A percentile compares a stretch with the other conserved stretches of the same genome.
Evolutionary conservation across 1,140 invertebrate species (phyloP).

Genomic region (Pseudomyrmex sp.): DNA sequence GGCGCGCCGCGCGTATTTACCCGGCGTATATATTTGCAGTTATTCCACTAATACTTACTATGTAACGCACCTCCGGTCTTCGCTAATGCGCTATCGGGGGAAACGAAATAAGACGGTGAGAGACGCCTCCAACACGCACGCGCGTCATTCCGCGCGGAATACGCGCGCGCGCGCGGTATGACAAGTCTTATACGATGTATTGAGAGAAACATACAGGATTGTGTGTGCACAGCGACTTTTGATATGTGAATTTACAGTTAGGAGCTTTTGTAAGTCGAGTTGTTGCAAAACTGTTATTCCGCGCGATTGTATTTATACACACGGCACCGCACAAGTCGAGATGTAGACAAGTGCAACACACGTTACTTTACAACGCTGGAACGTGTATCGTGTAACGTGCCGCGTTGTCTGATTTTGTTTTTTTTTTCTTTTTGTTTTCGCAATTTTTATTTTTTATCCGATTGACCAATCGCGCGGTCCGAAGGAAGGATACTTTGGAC

Average conservation of each 20-base stretch:
- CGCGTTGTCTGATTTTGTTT: conserved; percentile 3
- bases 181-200: neutral
- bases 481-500: conserved; percentile 1
- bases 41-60: conserved; percentile 46
- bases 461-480: neutral
- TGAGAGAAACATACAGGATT: neutral
- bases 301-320: neutral
- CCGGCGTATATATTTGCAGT: conserved; percentile 20
- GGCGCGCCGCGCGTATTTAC: conserved; percentile 27
- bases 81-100: conserved; percentile 19
- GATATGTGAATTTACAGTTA: neutral
- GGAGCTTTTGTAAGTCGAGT: neutral
- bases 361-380: neutral
- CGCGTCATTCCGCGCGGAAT: neutral
- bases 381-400: neutral
- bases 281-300: neutral
- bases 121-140: neutral
- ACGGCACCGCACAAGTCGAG: neutral
- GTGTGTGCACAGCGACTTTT: neutral
- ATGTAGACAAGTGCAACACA: neutral
- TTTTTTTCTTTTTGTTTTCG: too few relatives aligned
- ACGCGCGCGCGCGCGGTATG: neutral
- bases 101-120: neutral
- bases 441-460: conserved; percentile 15
- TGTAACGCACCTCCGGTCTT: conserved; percentile 27